These are phyloP conservation scores for Sturmia bella DNA, from an alignment of 2,888 invertebrate species.

Conservation along the genomic window DNA sequence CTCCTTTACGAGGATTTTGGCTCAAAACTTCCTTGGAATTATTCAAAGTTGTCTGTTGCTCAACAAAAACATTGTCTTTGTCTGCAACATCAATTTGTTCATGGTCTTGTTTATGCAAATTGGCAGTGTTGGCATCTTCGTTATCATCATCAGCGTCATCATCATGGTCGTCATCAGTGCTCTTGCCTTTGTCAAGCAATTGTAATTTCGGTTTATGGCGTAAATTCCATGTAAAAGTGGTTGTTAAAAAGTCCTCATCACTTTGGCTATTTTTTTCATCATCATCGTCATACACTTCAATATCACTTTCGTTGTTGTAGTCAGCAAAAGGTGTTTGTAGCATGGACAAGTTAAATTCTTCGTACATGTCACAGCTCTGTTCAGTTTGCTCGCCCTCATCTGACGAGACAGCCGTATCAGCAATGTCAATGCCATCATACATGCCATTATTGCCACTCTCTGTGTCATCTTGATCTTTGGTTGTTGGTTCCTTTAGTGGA, in stretches of 20 bases:
- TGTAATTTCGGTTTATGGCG: constrained; percentile 77
- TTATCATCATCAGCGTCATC: background rate
- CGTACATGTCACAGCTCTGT: constrained; percentile 48
- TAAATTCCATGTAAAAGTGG: constrained; percentile 80
- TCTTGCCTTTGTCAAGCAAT: constrained; percentile 69
- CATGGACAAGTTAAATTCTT: constrained; percentile 70
- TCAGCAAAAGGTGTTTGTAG: constrained; percentile 44
- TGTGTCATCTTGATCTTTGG: constrained; percentile 61
- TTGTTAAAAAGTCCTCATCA: constrained; percentile 77
- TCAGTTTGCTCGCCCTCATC: constrained; percentile 50
- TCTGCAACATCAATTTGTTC: constrained; percentile 43
- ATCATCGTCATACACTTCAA: constrained; percentile 26
- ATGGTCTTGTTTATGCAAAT: constrained; percentile 23
- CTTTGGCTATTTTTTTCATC: constrained; percentile 66
- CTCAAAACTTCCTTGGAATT: background rate
- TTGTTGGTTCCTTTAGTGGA: constrained; percentile 65
- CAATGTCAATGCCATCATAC: constrained; percentile 49
- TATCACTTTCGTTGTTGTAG: constrained; percentile 28
- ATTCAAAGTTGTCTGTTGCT: constrained; percentile 10
- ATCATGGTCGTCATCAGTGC: background rate
- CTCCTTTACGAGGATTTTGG: background rate
- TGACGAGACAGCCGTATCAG: background rate
- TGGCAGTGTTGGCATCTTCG: background rate
- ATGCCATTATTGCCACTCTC: constrained; percentile 48
- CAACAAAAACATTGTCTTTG: constrained; percentile 25